Base-by-base conservation (phyloP, 2,888 invertebrate species). In the Tethea ocularis region DNA sequence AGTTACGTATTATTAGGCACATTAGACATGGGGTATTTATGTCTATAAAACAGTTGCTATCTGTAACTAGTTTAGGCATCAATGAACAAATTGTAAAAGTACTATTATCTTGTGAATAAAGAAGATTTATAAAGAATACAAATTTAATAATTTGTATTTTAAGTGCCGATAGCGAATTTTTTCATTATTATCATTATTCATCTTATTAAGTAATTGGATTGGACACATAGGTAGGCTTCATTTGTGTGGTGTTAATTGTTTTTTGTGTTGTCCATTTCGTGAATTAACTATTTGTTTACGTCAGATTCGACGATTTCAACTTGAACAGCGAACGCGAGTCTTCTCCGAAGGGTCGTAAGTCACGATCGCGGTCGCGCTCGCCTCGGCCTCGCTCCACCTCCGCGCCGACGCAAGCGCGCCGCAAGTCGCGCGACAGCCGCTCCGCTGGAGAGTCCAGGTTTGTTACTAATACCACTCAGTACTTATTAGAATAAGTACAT, bases 231-330 rank as follows among this genome's bases (percentile, higher is more conserved):
- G 5, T 41, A 10, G 1, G 17, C 2, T 1, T 41, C 5, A 41
- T 17, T 17, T 41, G 17, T 4, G 1, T 17, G 17, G 17, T 41
- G 13, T 5, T 41, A 3, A 17, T 17, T n/a, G 5, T 13, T 22
- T 11, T 52, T 24, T 13, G 41, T 52, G 22, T 51, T 23, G 51
- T 20, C 29, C 22, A 33, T 58, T 24, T 23, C 4, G 17, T 38
- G 33, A 24, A 26, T 24, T 41, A 57, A 17, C 61, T 38, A 15
- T 59, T 59, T 56, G 65, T 63, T 38, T 55, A 68, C 63, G 65
- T 22, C 79, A 93, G 93, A 80, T 93, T 89, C 74, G 93, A 93
- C 76, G 93, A 93, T 74, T 93, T 93, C 83, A 92, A 92, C 74
- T 73, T 93, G 79, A 93, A 93, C 76, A 93, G 93, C 74, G 93